A percentile compares a stretch with the other conserved stretches of the same genome.
phyloP scores from a whole-genome alignment of 2,888 invertebrate genomes.

The Andrena bicolor region DNA sequence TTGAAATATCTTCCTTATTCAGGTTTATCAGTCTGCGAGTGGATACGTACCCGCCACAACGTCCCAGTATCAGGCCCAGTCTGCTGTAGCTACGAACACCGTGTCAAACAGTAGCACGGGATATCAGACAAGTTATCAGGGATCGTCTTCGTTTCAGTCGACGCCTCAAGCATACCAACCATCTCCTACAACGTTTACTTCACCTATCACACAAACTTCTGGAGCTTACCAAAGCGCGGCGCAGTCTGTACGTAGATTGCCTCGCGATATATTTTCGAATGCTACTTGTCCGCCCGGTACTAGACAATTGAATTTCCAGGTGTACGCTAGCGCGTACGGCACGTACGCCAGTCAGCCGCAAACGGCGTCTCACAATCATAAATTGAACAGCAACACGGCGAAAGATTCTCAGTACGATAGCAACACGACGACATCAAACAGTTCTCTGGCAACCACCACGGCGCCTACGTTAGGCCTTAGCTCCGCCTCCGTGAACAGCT shows the following conservation, averaged over 20 bases:
- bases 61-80: conserved; percentile 82
- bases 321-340: conserved; percentile 80
- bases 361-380: conserved; percentile 81
- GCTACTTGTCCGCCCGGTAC: neutral
- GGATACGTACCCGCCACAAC: conserved; percentile 82
- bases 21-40: conserved; percentile 81
- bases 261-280: neutral
- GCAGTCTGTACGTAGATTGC: conserved; percentile 77
- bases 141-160: conserved; percentile 81
- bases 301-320: conserved; percentile 64
- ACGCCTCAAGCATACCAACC: conserved; percentile 82
- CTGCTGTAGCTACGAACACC: conserved; percentile 80
- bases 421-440: conserved; percentile 80
- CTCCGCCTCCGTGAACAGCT: conserved; percentile 81
- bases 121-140: conserved; percentile 81
- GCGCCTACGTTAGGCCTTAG: conserved; percentile 81
- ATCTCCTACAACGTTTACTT: conserved; percentile 81
- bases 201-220: conserved; percentile 82
- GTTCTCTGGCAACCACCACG: conserved; percentile 79
- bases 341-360: conserved; percentile 81
- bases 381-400: conserved; percentile 79
- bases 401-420: conserved; percentile 83
- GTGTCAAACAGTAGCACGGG: conserved; percentile 80
- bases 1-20: conserved; percentile 31
- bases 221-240: conserved; percentile 81